Percentiles rank a stretch among this genome's conserved stretches.
These are phyloP conservation scores for Siniperca knerii DNA, from an alignment of 2,113 vertebrate genomes.

Conservation along the genomic window DNA sequence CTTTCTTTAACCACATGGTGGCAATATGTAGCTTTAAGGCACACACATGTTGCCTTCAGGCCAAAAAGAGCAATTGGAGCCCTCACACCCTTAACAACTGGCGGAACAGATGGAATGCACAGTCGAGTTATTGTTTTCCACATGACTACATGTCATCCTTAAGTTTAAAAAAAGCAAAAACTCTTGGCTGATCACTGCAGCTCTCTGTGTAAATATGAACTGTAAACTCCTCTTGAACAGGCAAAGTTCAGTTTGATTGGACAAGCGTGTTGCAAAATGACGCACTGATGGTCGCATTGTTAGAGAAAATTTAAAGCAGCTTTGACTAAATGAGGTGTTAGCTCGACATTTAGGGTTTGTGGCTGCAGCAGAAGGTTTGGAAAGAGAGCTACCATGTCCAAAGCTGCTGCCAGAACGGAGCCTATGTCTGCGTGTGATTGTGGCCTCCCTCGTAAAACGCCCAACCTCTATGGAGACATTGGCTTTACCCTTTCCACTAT, in stretches of 20 bases:
- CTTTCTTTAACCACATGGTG: slow-evolving; percentile 58
- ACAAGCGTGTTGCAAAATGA: slow-evolving; percentile 35
- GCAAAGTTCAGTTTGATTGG: slow-evolving; percentile 51
- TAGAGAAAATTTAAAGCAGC: slow-evolving; percentile 5
- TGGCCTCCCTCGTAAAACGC: slow-evolving; percentile 40
- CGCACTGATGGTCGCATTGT: neutral
- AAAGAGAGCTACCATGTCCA: slow-evolving; percentile 49
- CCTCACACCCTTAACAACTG: slow-evolving; percentile 32
- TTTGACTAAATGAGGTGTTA: slow-evolving; percentile 35
- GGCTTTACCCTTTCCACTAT: slow-evolving; percentile 38
- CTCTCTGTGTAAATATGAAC: slow-evolving; percentile 35
- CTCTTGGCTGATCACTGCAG: slow-evolving; percentile 9
- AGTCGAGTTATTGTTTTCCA: slow-evolving; percentile 35
- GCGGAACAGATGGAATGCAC: slow-evolving; percentile 22
- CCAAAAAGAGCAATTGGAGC: slow-evolving; percentile 14
- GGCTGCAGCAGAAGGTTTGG: slow-evolving; percentile 23
- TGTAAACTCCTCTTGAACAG: slow-evolving; percentile 18
- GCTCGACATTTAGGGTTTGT: slow-evolving; percentile 39
- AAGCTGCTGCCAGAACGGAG: slow-evolving; percentile 40
- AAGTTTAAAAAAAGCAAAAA: slow-evolving; percentile 1
- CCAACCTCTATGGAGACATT: slow-evolving; percentile 28
- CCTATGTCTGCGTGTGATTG: slow-evolving; percentile 23
- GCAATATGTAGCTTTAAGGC: slow-evolving; percentile 36
- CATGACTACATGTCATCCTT: neutral
- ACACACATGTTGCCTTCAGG: neutral